Evolutionary conservation across 2,113 vertebrate species (phyloP).

Genomic region (Tenrec ecaudatus): DNA sequence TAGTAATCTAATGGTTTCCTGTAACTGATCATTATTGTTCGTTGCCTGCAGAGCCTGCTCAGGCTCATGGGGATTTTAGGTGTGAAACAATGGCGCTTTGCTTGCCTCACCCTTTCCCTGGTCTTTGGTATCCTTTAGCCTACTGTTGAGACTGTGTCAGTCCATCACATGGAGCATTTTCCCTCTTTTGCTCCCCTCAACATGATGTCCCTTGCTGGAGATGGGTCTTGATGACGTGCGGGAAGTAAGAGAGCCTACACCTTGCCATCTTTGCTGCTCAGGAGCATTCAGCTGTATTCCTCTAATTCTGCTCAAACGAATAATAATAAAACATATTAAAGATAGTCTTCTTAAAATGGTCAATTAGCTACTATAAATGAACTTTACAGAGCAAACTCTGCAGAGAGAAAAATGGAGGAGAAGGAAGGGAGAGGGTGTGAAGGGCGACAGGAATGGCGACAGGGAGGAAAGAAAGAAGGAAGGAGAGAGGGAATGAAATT

Average conservation of each 20-base stretch:
- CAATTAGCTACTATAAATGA: no score
- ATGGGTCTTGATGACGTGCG: background rate
- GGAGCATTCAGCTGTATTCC: background rate
- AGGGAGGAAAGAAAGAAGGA: background rate
- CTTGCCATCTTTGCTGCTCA: background rate
- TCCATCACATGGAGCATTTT: background rate
- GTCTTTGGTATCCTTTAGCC: background rate
- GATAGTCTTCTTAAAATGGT: no score
- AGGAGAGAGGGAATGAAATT: background rate
- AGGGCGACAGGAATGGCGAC: background rate
- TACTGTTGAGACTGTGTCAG: background rate
- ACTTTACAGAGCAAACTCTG: constrained; percentile 12
- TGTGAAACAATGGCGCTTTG: background rate
- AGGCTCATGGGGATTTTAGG: background rate
- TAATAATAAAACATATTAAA: background rate
- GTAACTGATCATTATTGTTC: constrained; percentile 32
- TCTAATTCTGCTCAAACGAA: background rate
- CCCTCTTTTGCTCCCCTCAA: no score
- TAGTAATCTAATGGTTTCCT: background rate
- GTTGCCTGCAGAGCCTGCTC: background rate
- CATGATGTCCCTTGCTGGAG: background rate
- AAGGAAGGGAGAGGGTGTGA: background rate
- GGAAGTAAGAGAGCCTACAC: background rate
- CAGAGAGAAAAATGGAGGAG: background rate
- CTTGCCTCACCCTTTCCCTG: background rate